Conservation (phyloP, 2,888 invertebrate genomes). For the Alcis repandata region DNA sequence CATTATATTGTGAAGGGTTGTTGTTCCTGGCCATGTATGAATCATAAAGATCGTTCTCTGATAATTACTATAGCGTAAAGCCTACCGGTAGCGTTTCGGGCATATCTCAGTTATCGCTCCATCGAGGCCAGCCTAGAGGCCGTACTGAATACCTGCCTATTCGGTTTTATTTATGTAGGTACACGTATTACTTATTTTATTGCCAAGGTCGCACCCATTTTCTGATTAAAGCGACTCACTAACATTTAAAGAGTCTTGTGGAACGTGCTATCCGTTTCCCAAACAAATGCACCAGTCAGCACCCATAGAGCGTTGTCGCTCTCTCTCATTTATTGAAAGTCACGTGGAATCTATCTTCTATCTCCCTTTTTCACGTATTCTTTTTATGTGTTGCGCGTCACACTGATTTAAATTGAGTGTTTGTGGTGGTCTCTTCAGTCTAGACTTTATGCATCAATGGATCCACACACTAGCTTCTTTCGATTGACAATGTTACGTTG, state of each 20-base stretch:
- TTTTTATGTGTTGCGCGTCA: too few relatives aligned
- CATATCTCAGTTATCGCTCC: conserved; percentile 38
- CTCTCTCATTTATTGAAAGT: too few relatives aligned
- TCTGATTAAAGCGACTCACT: conserved; percentile 10
- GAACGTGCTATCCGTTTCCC: not conserved
- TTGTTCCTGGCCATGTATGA: not conserved
- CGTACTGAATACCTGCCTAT: conserved; percentile 30
- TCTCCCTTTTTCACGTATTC: too few relatives aligned
- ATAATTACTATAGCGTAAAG: conserved; percentile 17
- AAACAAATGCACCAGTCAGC: too few relatives aligned
- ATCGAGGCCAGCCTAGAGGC: conserved; percentile 41
- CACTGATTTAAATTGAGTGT: too few relatives aligned
- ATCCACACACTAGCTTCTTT: too few relatives aligned
- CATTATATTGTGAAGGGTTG: not conserved
- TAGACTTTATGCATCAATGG: too few relatives aligned
- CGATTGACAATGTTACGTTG: too few relatives aligned
- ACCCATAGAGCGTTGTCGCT: too few relatives aligned
- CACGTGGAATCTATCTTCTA: too few relatives aligned
- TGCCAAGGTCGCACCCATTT: conserved; percentile 30
- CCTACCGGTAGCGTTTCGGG: conserved; percentile 27
- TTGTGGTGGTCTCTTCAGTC: too few relatives aligned
- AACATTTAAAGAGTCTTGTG: not conserved
- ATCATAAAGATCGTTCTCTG: not conserved
- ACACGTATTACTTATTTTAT: conserved; percentile 16
- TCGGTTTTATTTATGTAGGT: conserved; percentile 23